A percentile compares a stretch with the other conserved stretches of the same genome.
These are phyloP conservation scores for Procavia capensis DNA, from an alignment of 2,113 vertebrate species.

Conservation along the genomic window DNA sequence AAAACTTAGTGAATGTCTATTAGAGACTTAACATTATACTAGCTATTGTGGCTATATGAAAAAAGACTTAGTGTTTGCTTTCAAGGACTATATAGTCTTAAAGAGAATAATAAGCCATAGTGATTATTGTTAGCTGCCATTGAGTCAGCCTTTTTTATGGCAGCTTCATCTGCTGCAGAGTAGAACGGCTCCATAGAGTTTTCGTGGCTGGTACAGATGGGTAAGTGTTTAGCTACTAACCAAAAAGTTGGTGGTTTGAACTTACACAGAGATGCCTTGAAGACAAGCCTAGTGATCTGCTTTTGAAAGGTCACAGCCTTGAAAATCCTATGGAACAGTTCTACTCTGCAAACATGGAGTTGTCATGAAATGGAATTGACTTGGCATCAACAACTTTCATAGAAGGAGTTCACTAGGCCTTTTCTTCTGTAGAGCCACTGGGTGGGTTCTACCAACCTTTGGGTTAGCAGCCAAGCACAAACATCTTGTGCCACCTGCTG, in stretches of 20 bases:
- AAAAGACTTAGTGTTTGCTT: constrained; percentile 25
- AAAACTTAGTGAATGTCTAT: background rate
- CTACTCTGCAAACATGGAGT: background rate
- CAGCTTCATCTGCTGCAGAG: background rate
- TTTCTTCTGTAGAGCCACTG: background rate
- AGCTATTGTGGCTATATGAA: background rate
- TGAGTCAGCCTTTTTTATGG: background rate
- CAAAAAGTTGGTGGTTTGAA: background rate
- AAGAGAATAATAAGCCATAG: constrained; percentile 16
- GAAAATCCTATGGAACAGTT: background rate
- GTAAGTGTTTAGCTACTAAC: background rate
- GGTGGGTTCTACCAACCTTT: background rate
- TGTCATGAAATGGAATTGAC: background rate
- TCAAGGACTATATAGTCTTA: background rate
- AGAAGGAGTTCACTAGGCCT: background rate
- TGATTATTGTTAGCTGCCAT: background rate
- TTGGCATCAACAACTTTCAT: background rate
- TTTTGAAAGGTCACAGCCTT: background rate
- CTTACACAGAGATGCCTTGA: background rate
- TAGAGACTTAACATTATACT: background rate
- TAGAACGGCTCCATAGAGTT: background rate
- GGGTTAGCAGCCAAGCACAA: background rate
- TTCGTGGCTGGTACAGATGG: background rate
- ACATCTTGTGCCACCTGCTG: background rate
- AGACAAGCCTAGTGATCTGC: background rate